These are phyloP conservation scores for Eupleurogrammus muticus DNA, from an alignment of 2,797 vertebrate genomes.

Conservation along the genomic window DNA sequence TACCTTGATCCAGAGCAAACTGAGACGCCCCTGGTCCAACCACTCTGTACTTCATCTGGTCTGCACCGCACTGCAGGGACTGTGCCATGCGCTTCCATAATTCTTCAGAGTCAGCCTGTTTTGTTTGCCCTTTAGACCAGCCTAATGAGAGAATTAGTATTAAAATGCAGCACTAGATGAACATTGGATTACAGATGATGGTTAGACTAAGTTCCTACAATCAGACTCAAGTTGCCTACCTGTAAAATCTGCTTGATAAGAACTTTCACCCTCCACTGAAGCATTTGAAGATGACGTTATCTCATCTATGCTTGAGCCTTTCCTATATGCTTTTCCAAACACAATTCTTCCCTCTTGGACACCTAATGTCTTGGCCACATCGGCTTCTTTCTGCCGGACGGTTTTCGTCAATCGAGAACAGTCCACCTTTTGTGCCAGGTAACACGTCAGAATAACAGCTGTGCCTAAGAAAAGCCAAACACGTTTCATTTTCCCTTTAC, in stretches of 20 bases:
- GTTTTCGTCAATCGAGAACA: slow-evolving; percentile 48
- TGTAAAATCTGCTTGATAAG: slow-evolving; percentile 64
- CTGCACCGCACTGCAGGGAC: slow-evolving; percentile 58
- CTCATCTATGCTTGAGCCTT: background rate
- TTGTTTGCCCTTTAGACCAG: background rate
- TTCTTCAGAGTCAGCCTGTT: slow-evolving; percentile 3
- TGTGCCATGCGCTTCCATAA: slow-evolving; percentile 53
- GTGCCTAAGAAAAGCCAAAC: background rate
- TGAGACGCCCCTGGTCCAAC: slow-evolving; percentile 49
- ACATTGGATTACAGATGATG: fast-evolving
- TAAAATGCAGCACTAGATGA: too few relatives aligned
- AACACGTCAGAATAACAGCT: slow-evolving; percentile 26
- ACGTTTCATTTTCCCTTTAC: slow-evolving; percentile 8
- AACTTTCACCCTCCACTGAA: slow-evolving; percentile 28
- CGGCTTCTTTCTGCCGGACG: background rate
- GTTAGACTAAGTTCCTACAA: too few relatives aligned
- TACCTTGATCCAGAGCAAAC: slow-evolving; percentile 69
- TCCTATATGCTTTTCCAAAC: slow-evolving; percentile 43
- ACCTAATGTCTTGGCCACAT: fast-evolving
- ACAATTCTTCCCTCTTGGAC: slow-evolving; percentile 56
- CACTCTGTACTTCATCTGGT: slow-evolving; percentile 69
- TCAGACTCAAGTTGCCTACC: slow-evolving; percentile 38
- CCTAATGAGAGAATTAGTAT: background rate
- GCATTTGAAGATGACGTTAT: background rate
- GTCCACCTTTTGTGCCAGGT: slow-evolving; percentile 26